These are phyloP conservation scores for Agrenia bidenticulata DNA, from an alignment of 2,888 invertebrate species.

Conservation along the genomic window DNA sequence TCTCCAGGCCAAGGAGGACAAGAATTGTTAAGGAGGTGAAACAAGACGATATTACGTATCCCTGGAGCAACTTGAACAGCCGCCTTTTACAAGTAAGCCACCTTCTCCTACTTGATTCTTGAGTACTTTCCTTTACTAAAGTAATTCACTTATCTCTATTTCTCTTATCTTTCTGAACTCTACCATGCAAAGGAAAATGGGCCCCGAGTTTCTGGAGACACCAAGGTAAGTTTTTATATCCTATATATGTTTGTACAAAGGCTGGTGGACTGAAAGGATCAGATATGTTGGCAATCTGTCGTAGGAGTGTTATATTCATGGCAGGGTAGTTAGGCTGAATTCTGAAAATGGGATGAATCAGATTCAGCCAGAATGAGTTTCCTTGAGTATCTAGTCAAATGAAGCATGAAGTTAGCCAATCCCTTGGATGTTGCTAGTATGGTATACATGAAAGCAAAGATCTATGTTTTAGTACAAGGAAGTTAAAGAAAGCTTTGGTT, in stretches of 20 bases:
- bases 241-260: no score
- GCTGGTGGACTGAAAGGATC: no score
- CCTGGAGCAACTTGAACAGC: neutral
- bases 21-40: neutral
- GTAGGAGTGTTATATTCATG: no score
- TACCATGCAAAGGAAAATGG: neutral
- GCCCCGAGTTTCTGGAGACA: neutral
- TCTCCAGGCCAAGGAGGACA: neutral
- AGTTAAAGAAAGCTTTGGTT: no score
- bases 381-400: slow-evolving; percentile 11
- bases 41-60: no score
- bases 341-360: slow-evolving; percentile 5
- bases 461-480: no score
- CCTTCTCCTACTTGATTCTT: neutral
- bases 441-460: no score
- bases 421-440: no score
- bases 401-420: slow-evolving; percentile 10
- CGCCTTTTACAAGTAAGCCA: neutral
- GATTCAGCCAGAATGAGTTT: slow-evolving; percentile 5
- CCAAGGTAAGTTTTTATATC: slow-evolving; percentile 9
- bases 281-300: no score
- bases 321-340: neutral
- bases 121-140: slow-evolving; percentile 3
- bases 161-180: slow-evolving; percentile 12
- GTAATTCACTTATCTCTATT: slow-evolving; percentile 20